Evolutionary conservation across 2,888 invertebrate genomes (phyloP).

Genomic region (Acanthococcus lagerstroemiae): DNA sequence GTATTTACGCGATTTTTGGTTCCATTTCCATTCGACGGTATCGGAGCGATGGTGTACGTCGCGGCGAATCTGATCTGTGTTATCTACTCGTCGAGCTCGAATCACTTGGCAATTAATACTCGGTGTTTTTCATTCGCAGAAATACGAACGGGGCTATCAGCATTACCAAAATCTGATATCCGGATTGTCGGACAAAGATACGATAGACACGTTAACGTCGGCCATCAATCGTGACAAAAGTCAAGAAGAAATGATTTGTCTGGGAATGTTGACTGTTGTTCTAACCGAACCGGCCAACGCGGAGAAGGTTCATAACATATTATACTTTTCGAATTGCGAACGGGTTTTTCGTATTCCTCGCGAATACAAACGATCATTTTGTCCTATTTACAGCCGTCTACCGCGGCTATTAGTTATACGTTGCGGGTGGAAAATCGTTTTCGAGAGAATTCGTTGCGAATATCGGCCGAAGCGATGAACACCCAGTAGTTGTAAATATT

Average conservation of each 20-base stretch:
- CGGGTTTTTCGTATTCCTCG: neutral
- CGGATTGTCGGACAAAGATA: constrained; percentile 85
- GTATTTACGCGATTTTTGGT: constrained; percentile 1
- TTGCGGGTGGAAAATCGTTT: neutral
- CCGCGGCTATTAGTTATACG: neutral
- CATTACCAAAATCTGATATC: constrained; percentile 65
- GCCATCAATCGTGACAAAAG: constrained; percentile 77
- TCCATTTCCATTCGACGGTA: neutral
- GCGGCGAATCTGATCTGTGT: no score
- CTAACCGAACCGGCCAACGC: constrained; percentile 75
- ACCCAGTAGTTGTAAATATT: neutral
- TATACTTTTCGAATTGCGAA: neutral
- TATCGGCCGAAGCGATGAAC: no score
- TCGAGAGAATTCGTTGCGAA: neutral
- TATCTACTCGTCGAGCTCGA: no score
- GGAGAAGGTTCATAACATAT: constrained; percentile 48
- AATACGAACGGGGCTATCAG: constrained; percentile 75
- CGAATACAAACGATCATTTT: neutral
- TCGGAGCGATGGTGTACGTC: no score
- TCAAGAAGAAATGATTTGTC: constrained; percentile 80
- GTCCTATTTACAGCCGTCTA: neutral
- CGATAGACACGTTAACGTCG: constrained; percentile 82
- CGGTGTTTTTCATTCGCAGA: constrained; percentile 52
- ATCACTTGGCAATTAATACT: neutral
- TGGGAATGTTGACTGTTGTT: constrained; percentile 80